Conservation (phyloP, 1,140 invertebrate genomes). For the Rhysida immarginata region DNA sequence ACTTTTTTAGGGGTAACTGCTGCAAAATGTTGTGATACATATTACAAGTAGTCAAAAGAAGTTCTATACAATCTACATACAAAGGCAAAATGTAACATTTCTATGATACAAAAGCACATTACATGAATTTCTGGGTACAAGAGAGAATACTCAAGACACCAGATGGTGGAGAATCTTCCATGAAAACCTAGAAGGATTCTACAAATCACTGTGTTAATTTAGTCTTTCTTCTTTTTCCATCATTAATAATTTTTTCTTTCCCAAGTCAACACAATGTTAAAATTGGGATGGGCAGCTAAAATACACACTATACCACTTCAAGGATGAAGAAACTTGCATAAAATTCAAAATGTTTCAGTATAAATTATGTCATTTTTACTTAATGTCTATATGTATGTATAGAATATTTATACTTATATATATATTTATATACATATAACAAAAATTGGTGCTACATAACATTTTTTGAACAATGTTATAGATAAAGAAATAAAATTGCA, state of each 20-base stretch:
- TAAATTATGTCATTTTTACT: not conserved
- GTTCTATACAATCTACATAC: not conserved
- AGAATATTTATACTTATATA: conserved; percentile 3
- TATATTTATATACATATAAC: not conserved
- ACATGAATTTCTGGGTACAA: not conserved
- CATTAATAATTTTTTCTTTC: not conserved
- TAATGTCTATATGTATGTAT: not conserved
- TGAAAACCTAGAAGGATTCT: not conserved
- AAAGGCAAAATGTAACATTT: not conserved
- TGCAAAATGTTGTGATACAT: not conserved
- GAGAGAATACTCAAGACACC: not conserved
- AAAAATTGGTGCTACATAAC: not conserved
- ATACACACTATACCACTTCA: not conserved
- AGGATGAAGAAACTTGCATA: not conserved
- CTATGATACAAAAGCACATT: not conserved
- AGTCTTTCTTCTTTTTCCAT: not conserved
- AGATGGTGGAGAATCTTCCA: not conserved
- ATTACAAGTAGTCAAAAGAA: not conserved
- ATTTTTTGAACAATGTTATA: not conserved
- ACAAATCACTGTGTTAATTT: not conserved
- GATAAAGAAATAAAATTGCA: not conserved
- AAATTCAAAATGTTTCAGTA: not conserved
- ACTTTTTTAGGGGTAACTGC: not conserved
- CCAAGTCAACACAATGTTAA: not conserved
- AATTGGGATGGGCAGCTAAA: not conserved